Base-by-base conservation (phyloP, 2,113 vertebrate genomes). In the Andinoacara biseriatus region DNA sequence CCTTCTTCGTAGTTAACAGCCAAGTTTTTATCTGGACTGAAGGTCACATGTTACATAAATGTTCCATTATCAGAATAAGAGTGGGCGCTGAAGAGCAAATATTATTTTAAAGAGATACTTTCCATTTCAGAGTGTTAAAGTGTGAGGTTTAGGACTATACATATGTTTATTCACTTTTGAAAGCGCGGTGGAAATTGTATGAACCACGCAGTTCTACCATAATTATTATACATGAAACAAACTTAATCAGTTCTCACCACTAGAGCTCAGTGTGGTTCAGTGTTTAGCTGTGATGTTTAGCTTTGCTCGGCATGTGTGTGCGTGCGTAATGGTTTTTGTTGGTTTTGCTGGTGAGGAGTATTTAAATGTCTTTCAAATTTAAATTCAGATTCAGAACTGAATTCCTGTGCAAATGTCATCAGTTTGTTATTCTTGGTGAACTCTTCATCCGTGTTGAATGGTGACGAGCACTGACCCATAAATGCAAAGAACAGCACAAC, bases 211-310 rank as follows among this genome's bases (percentile, higher is more conserved):
- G 14, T 49, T 17, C 14, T 17, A 49, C 2, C 15, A 17, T 49
- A 17, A 49, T 49, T 49, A 17, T 15, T 49, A 15, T 1, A 46
- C 13, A 46, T 46, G 13, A 46, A 46, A 46, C 3, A 57, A 57
- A 10, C 9, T 10, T n/a, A 22, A 3, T 40, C 14, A 9, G 31
- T 18, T 58, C 5, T 46, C 17, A 58, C 74, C 69, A 65, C 74
- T 65, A 82, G 81, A 65, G 49, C 35, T 58, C 60, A 22, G 18
- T 58, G 24, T 82, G 89, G 80, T 18, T 26, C 26, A 26, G 26
- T 26, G 26, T 14, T 43, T 49, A 78, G 40, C 63, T 11, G 4
- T 62, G n/a, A 31, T 18, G 2, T 35, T 46, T 46, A 15, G 6
- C 11, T 3, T 6, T 13, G 15, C 2, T 2, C 38, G 5, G 61